These are phyloP conservation scores for Rambutsinella grinnellia DNA, from an alignment of 2,888 invertebrate species.

Conservation along the genomic window DNA sequence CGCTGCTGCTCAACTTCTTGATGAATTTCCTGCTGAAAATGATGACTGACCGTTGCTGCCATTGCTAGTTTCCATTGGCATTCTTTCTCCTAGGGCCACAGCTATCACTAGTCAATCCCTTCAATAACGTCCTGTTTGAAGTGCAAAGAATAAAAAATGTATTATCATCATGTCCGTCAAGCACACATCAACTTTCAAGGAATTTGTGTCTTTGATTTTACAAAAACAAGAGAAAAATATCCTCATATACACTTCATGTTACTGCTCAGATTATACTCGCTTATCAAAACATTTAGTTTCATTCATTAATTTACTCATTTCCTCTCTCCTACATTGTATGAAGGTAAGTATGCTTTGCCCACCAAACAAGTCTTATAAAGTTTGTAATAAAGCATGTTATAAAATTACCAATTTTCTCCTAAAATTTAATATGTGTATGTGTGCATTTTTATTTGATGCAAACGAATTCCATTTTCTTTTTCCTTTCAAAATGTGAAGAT, in stretches of 20 bases:
- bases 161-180: too few relatives aligned
- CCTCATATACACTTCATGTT: too few relatives aligned
- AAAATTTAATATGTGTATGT: background rate
- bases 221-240: too few relatives aligned
- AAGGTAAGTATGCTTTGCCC: too few relatives aligned
- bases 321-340: background rate
- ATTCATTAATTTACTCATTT: conserved; percentile 12
- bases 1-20: conserved; percentile 51
- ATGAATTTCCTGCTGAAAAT: conserved; percentile 62
- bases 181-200: too few relatives aligned
- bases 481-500: background rate
- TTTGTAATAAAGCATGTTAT: too few relatives aligned
- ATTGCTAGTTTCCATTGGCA: conserved; percentile 71
- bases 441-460: background rate
- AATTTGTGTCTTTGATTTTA: too few relatives aligned
- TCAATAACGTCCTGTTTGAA: conserved; percentile 36
- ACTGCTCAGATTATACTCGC: too few relatives aligned
- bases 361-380: too few relatives aligned
- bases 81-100: background rate
- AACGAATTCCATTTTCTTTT: background rate
- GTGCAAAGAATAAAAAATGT: conserved; percentile 20
- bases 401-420: too few relatives aligned
- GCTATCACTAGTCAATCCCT: background rate
- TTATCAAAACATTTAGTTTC: conserved; percentile 12
- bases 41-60: conserved; percentile 72